Base-by-base conservation (phyloP, 2,797 vertebrate genomes). In the Morus bassanus region DNA sequence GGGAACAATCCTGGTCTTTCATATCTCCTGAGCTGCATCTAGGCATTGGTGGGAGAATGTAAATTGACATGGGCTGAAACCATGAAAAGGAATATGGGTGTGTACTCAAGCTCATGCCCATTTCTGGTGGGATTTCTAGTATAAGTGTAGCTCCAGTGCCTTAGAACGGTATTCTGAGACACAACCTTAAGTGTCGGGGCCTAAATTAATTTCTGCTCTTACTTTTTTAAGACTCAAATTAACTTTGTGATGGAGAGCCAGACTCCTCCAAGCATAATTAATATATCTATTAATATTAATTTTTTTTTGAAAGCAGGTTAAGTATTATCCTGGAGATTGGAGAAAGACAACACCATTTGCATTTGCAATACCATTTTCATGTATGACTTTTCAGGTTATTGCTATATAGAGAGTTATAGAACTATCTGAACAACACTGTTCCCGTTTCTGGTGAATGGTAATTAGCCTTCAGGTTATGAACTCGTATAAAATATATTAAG, bases 391-490 rank as follows among this genome's bases (percentile, higher is more conserved):
- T 93, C 48, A 64, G 64, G 21, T 80, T 95, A 85, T 80, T 84
- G 68, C 37, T 80, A 53, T 33, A 28, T 7, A 72, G 25, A 89
- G 59, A 91, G 64, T 76, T 86, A 74, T 18, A 74, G 69, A 91
- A 74, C 48, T 81, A 61, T 48, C 82, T 86, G 75, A 89, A 78
- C 45, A 94, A 37, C 46, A 69, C 24, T n/a, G 57, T 75, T 94
- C 30, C 30, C 6, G 3, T 70, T 93, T 77, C 79, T 93, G 45
- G 24, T 84, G 83, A 83, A 45, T 54, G 39, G 41, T 54, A 94
- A 94, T 95, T 91, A 88, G 91, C 82, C 85, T 78, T 72, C 79
- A 93, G 76, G 50, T 77, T 91, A 86, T 64, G 57, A 85, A 91
- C 41, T 93, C 53, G n/a, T 56, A 64, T 54, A 50, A 83, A 67